Evolutionary conservation across 2,888 invertebrate species (phyloP), one percentile per base, ranked within the genome.

Genomic region (Pyralis farinalis): DNA sequence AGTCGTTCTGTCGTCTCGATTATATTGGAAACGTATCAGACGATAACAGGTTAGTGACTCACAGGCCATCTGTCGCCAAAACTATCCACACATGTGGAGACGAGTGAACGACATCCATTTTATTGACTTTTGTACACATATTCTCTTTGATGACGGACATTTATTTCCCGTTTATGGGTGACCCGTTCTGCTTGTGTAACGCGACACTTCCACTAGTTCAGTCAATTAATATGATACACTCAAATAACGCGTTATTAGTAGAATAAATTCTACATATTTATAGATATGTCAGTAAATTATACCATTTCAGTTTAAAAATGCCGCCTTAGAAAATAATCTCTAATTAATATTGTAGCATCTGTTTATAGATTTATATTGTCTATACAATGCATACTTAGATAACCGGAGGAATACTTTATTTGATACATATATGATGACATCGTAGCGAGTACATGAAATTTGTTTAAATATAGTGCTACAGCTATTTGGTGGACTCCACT

Each of bases 1-100:
- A 59, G 62, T 49, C 67, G 69, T 71, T 37, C 12, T 72, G 58
- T 67, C 63, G 65, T 78, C 61, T 81, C 68, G 71, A 75, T 79
- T 72, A 70, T 72, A 77, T 70, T 74, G 72, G 75, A 70, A 72
- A 71, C 70, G 59, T 62, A 73, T 68, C 63, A 55, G 55, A 46
- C 58, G 55, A 7, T 51, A 77, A 76, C 87, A 75, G 80, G 87
- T 86, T 83, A 49, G 75, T 88, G 87, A 88, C 60, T 88, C 87
- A 87, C 55, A 49, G 61, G 71, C 86, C 87, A 88, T 85, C 85
- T 87, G 87, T 78, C 74, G 80, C 78, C 76, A 81, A 81, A 83
- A 81, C 73, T 77, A 72, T 80, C 70, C 59, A 58, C 76, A 71
- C 72, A 74, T 80, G 78, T 80, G 77, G 76, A 82, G 79, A 82